A percentile compares a stretch with the other conserved stretches of the same genome.
Conservation (phyloP, 2,113 vertebrate species). For the Tretioscincus oriximinensis region DNA sequence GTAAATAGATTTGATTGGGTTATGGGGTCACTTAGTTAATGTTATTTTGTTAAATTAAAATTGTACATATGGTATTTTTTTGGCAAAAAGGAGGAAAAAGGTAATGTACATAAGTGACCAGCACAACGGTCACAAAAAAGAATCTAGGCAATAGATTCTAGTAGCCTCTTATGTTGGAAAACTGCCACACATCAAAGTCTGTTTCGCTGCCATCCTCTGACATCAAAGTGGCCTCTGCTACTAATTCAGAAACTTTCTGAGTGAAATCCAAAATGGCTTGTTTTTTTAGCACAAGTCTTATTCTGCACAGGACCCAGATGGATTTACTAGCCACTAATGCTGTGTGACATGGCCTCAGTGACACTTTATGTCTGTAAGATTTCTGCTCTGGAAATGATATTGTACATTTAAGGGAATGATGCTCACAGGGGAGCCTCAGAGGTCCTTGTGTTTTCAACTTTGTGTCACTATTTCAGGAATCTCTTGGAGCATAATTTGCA, state of each 20-base stretch:
- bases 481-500: background rate
- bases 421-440: background rate
- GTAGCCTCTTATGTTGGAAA: no score
- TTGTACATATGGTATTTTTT: no score
- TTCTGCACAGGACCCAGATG: background rate
- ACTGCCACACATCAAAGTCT: no score
- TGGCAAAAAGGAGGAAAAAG: no score
- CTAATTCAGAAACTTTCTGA: background rate
- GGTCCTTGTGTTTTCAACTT: background rate
- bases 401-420: background rate
- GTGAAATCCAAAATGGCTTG: background rate
- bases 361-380: background rate
- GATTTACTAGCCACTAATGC: background rate
- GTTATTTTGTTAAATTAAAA: no score
- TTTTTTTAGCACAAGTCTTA: background rate
- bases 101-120: no score
- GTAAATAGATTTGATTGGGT: no score
- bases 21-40: no score
- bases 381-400: background rate
- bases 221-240: no score
- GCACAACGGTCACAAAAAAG: no score
- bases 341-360: background rate
- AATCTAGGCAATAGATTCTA: no score
- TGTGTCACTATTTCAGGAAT: background rate
- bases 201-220: no score